Conservation (phyloP, 2,113 vertebrate genomes). For the Marmota flaviventris region DNA sequence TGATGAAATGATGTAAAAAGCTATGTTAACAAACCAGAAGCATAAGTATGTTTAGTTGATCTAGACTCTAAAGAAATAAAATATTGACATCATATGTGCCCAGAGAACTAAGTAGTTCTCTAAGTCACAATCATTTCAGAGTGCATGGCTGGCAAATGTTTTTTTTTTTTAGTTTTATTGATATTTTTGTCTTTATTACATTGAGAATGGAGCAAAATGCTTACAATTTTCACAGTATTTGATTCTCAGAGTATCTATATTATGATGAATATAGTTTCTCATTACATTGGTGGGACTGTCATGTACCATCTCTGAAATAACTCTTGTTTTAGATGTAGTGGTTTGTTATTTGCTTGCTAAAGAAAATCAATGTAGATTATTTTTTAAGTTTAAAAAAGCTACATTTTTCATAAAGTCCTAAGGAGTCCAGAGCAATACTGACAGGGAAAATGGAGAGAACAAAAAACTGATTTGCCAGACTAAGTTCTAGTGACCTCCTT, state of each 20-base stretch:
- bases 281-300: conserved; percentile 34
- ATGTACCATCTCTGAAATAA: conserved; percentile 50
- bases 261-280: conserved; percentile 58
- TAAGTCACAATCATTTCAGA: conserved; percentile 60
- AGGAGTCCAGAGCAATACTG: conserved; percentile 24
- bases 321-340: conserved; percentile 52
- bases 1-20: conserved; percentile 38
- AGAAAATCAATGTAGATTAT: conserved; percentile 67
- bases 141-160: neutral
- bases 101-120: conserved; percentile 43
- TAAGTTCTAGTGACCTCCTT: conserved; percentile 64
- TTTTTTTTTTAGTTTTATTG: conserved; percentile 58
- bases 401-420: conserved; percentile 40
- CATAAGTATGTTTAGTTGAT: neutral
- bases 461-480: conserved; percentile 55
- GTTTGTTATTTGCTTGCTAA: conserved; percentile 71
- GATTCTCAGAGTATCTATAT: conserved; percentile 41
- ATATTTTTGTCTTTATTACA: conserved; percentile 73
- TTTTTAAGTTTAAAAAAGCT: conserved; percentile 38
- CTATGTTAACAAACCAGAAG: conserved; percentile 38
- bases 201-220: conserved; percentile 52
- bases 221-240: conserved; percentile 58
- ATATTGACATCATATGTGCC: neutral
- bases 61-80: conserved; percentile 45
- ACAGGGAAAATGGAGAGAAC: conserved; percentile 65